Conservation (phyloP, 23 tunicate genomes). For the Phallusia fumigata region DNA sequence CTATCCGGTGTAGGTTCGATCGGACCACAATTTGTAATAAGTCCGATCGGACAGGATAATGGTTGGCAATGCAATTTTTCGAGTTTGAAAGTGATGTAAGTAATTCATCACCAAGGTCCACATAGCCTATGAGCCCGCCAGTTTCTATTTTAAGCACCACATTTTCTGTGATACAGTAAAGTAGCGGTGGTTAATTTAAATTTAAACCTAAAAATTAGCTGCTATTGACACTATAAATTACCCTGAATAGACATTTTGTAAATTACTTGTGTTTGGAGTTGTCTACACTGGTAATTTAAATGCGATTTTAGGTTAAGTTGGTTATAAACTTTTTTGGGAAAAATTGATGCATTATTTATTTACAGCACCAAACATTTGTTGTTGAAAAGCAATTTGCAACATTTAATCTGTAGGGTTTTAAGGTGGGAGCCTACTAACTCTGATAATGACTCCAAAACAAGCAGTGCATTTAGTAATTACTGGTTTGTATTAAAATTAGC, state of each 20-base stretch:
- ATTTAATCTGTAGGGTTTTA: too few relatives aligned
- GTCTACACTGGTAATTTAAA: background rate
- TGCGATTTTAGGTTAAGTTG: background rate
- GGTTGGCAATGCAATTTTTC: conserved; percentile 3
- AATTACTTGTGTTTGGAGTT: background rate
- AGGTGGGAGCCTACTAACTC: too few relatives aligned
- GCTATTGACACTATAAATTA: too few relatives aligned
- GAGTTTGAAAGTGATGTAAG: background rate
- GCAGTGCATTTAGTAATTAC: too few relatives aligned
- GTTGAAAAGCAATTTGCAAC: background rate
- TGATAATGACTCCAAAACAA: too few relatives aligned
- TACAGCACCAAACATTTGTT: background rate
- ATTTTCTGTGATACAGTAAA: background rate
- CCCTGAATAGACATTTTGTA: too few relatives aligned
- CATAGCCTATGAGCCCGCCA: background rate
- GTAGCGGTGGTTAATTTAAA: too few relatives aligned
- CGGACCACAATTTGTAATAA: too few relatives aligned
- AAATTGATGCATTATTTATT: background rate
- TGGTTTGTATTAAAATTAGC: too few relatives aligned
- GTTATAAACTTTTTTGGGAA: background rate
- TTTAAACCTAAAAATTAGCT: too few relatives aligned
- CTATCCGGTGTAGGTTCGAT: too few relatives aligned
- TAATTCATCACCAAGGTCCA: background rate
- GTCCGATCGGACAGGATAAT: too few relatives aligned
- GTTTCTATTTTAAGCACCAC: conserved; percentile 7